Conservation (phyloP, 2,888 invertebrate species). For the Lithosia quadra region DNA sequence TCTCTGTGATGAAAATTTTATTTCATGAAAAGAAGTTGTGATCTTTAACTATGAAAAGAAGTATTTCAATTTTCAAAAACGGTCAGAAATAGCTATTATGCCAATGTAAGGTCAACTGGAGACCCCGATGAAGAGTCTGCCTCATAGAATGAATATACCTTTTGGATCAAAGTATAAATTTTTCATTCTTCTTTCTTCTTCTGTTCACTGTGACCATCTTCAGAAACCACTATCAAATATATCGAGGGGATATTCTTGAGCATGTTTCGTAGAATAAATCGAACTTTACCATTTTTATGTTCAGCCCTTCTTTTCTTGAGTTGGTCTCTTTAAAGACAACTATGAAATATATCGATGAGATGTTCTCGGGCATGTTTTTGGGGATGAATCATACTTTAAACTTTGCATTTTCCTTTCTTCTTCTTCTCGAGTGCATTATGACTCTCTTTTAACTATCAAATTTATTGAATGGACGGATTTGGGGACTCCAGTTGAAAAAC, state of each 20-base stretch:
- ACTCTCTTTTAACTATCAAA: not conserved
- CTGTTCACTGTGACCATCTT: not conserved
- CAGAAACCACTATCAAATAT: not conserved
- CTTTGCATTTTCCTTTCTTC: not conserved
- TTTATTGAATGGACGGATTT: not conserved
- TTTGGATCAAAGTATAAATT: too few species aligned
- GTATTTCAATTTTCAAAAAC: too few species aligned
- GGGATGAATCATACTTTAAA: not conserved
- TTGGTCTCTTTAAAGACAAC: not conserved
- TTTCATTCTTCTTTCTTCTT: not conserved
- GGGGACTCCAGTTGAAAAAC: not conserved
- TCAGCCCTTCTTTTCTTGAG: not conserved
- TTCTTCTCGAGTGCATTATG: too few species aligned
- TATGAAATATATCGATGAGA: not conserved
- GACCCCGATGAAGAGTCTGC: not conserved
- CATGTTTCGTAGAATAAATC: not conserved
- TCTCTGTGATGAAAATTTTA: too few species aligned
- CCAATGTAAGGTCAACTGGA: not conserved
- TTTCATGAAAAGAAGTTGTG: too few species aligned
- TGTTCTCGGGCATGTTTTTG: not conserved
- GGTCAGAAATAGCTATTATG: too few species aligned
- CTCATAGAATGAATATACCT: not conserved
- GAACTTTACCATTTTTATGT: not conserved
- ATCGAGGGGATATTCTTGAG: not conserved
- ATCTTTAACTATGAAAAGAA: too few species aligned